phyloP scores from a whole-genome alignment of 2,888 invertebrate genomes.

The Clivina fossor region DNA sequence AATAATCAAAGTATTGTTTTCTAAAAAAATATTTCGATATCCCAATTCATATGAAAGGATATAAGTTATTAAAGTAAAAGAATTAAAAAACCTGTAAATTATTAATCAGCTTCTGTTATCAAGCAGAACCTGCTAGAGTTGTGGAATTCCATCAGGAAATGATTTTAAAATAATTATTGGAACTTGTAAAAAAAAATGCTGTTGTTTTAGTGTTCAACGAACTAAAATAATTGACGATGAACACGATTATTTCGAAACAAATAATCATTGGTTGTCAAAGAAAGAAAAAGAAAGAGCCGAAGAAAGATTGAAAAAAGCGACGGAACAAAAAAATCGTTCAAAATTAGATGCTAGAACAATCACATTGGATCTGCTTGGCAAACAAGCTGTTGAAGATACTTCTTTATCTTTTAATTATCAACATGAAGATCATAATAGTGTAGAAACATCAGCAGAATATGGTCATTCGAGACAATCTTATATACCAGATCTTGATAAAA shows the following conservation, averaged over 20 bases:
- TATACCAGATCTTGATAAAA: conserved; percentile 54
- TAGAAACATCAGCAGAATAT: conserved; percentile 39
- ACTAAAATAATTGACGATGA: conserved; percentile 90
- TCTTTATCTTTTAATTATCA: conserved; percentile 51
- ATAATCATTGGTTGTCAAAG: conserved; percentile 79
- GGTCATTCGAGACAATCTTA: conserved; percentile 51
- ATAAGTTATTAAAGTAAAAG: too few species aligned
- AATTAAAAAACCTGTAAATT: too few species aligned
- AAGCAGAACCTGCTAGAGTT: too few species aligned
- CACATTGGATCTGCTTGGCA: conserved; percentile 76
- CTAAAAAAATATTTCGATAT: too few species aligned
- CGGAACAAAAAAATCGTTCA: conserved; percentile 68
- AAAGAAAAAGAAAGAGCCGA: conserved; percentile 65
- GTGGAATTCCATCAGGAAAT: too few species aligned
- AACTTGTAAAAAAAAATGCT: too few species aligned
- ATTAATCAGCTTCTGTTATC: too few species aligned
- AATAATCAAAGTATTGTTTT: too few species aligned
- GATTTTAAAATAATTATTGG: conserved; percentile 1
- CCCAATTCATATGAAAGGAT: too few species aligned
- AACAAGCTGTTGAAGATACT: conserved; percentile 58
- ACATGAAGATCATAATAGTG: conserved; percentile 50
- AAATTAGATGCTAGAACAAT: conserved; percentile 69
- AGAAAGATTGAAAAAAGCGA: conserved; percentile 65
- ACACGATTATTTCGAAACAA: conserved; percentile 85
- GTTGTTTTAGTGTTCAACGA: conserved; percentile 66